Conservation (phyloP, 2,113 vertebrate genomes). For the Motacilla alba region DNA sequence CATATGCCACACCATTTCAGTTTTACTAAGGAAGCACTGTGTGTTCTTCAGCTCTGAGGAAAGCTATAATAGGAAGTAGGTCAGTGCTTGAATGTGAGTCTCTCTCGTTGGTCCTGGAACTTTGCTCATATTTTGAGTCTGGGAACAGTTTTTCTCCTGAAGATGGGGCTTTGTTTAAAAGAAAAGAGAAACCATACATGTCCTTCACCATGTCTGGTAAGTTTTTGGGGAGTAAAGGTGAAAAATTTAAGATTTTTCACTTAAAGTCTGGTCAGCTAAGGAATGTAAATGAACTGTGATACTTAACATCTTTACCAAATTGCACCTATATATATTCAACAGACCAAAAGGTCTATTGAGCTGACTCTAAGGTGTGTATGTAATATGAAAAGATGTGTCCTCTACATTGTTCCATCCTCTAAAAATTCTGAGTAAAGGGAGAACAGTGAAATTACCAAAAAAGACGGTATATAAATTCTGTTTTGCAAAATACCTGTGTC, state of each 20-base stretch:
- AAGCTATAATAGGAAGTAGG: conserved; percentile 56
- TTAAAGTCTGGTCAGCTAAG: neutral
- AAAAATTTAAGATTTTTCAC: neutral
- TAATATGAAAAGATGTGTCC: neutral
- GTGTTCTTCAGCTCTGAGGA: conserved; percentile 18
- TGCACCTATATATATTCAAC: neutral
- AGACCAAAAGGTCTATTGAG: neutral
- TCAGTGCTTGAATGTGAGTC: conserved; percentile 22
- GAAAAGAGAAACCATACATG: neutral
- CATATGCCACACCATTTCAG: conserved; percentile 47
- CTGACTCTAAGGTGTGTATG: neutral
- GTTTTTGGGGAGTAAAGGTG: neutral
- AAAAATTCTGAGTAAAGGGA: neutral
- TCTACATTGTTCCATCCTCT: neutral
- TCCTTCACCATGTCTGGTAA: neutral
- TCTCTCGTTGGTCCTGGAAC: conserved; percentile 3
- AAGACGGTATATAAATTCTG: neutral
- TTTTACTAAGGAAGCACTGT: neutral
- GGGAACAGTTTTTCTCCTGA: neutral
- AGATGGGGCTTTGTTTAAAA: conserved; percentile 5
- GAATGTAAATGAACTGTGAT: neutral
- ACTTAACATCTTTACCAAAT: neutral
- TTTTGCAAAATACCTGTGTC: neutral
- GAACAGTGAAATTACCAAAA: neutral
- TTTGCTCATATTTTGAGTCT: conserved; percentile 1